Percentiles rank a stretch among this genome's conserved stretches.
phyloP scores from a whole-genome alignment of 1,140 invertebrate species.

The Tetraneura akinire region DNA sequence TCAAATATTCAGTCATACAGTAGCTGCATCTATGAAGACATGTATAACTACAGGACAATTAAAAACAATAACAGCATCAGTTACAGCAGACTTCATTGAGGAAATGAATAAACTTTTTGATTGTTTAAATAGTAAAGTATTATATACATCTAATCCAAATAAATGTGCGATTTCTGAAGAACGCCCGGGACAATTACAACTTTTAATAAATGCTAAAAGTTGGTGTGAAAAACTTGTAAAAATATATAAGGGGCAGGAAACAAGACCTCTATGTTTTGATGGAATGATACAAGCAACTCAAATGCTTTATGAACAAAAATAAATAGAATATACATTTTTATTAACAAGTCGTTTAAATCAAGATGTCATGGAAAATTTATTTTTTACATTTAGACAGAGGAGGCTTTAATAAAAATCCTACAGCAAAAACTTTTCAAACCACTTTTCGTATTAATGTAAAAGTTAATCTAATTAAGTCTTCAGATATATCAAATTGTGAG shows the following conservation, averaged over 20 bases:
- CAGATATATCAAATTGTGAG: neutral
- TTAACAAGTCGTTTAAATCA: neutral
- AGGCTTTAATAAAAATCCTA: slow-evolving; percentile 10
- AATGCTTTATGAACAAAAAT: neutral
- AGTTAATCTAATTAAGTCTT: neutral
- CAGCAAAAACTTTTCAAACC: slow-evolving; percentile 11
- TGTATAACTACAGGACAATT: slow-evolving; percentile 7
- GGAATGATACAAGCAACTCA: neutral
- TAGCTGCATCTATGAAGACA: neutral
- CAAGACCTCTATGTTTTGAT: neutral
- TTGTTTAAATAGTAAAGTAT: neutral
- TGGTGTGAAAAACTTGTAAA: neutral
- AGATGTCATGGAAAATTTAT: slow-evolving; percentile 1
- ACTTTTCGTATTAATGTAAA: neutral
- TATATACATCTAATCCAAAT: neutral
- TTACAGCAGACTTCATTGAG: slow-evolving; percentile 6
- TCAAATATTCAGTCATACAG: neutral
- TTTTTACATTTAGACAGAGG: neutral
- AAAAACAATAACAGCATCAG: neutral
- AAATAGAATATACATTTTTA: neutral
- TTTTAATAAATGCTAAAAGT: too few relatives aligned
- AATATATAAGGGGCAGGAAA: neutral
- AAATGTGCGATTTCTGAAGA: neutral
- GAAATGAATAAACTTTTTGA: slow-evolving; percentile 1
- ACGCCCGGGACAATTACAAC: neutral